Conservation (phyloP, 2,888 invertebrate species). For the Pterobdella sp. region DNA sequence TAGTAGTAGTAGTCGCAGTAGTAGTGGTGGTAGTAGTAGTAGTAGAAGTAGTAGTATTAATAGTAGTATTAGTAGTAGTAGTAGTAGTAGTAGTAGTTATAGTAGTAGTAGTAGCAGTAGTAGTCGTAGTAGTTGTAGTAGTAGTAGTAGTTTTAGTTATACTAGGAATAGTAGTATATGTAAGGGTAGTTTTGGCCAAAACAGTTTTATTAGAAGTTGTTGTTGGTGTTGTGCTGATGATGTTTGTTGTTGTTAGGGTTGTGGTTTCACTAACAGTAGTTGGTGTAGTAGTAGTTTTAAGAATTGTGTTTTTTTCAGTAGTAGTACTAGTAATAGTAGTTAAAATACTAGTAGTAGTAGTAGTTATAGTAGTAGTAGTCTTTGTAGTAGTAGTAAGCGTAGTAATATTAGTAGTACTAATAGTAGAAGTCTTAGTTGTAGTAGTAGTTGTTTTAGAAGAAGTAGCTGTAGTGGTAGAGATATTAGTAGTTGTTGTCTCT, state of each 20-base stretch:
- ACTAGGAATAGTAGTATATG: not conserved
- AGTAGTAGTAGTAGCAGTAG: slow-evolving; percentile 14
- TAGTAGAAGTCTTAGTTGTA: not conserved
- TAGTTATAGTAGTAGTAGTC: slow-evolving; percentile 7
- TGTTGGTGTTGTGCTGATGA: not conserved
- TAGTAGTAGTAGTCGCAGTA: not conserved
- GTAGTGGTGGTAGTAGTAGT: slow-evolving; percentile 9
- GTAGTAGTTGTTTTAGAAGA: not conserved
- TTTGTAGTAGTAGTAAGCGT: not conserved
- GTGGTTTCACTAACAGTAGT: slow-evolving; percentile 2
- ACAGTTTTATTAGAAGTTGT: not conserved
- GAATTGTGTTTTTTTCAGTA: not conserved
- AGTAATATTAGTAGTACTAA: slow-evolving; percentile 1
- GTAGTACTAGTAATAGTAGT: not conserved
- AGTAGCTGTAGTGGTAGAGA: slow-evolving; percentile 1
- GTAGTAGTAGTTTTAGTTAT: slow-evolving; percentile 8
- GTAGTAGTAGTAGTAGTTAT: slow-evolving; percentile 12
- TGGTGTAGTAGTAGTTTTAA: slow-evolving; percentile 2
- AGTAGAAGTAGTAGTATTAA: slow-evolving; percentile 8
- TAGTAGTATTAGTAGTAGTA: slow-evolving; percentile 12
- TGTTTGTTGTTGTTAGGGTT: not conserved
- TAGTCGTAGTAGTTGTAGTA: not conserved
- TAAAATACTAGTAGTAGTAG: slow-evolving; percentile 5
- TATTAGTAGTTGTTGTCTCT: not conserved
- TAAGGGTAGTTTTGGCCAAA: not conserved